phyloP scores from a whole-genome alignment of 2,113 vertebrate genomes.

The Coryphaenoides rupestris region DNA sequence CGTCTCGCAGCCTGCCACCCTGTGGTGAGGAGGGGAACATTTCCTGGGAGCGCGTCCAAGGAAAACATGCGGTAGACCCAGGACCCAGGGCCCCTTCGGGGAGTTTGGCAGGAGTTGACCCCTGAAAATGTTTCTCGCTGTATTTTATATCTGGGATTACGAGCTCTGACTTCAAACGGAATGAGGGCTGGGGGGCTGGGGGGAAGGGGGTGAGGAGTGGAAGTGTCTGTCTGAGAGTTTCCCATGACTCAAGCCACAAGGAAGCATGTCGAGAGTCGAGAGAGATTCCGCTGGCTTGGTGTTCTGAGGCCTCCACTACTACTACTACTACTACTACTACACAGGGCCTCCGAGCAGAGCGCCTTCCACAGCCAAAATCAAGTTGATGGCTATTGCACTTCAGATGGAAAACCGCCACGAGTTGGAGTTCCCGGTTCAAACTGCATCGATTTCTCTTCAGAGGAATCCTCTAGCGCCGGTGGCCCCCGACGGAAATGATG shows the following conservation, averaged over 20 bases:
- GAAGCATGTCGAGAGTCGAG: slow-evolving; percentile 15
- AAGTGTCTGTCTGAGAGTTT: slow-evolving; percentile 33
- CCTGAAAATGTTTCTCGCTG: slow-evolving; percentile 15
- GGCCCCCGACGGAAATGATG: too few species aligned
- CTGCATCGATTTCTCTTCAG: too few species aligned
- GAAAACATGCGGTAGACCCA: slow-evolving; percentile 52
- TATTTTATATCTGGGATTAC: slow-evolving; percentile 40
- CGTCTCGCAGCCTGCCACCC: slow-evolving; percentile 52
- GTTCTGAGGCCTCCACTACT: slow-evolving; percentile 16
- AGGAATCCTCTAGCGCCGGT: too few species aligned
- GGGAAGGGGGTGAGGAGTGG: slow-evolving; percentile 15
- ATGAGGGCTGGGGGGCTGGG: background rate
- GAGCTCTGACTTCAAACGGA: too few species aligned
- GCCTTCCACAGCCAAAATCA: too few species aligned
- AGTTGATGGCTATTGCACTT: too few species aligned
- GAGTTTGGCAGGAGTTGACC: slow-evolving; percentile 30
- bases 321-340: too few species aligned
- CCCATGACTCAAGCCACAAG: slow-evolving; percentile 38
- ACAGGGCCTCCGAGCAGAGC: too few species aligned
- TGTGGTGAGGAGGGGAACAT: slow-evolving; percentile 44
- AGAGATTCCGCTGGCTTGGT: slow-evolving; percentile 18
- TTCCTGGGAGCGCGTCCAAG: slow-evolving; percentile 60
- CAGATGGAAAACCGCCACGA: too few species aligned
- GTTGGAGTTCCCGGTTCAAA: too few species aligned
- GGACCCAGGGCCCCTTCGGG: slow-evolving; percentile 29